Evolutionary conservation across 2,888 invertebrate species (phyloP).

Genomic region (Fragum whitleyi): DNA sequence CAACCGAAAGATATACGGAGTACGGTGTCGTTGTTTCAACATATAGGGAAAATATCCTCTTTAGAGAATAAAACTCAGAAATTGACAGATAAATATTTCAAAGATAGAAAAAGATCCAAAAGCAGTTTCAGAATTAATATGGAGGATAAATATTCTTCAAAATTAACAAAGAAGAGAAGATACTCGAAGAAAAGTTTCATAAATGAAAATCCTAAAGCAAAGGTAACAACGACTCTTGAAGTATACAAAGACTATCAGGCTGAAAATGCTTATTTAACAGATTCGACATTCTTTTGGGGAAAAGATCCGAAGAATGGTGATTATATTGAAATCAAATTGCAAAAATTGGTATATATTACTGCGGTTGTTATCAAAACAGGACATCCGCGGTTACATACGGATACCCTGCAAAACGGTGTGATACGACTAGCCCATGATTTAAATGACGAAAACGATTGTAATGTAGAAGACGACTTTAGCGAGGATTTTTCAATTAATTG

Average conservation of each 20-base stretch:
- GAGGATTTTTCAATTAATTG: neutral
- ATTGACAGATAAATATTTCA: slow-evolving; percentile 26
- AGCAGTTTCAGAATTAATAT: neutral
- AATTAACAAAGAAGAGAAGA: neutral
- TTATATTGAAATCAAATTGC: slow-evolving; percentile 28
- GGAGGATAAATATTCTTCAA: neutral
- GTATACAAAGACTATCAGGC: slow-evolving; percentile 18
- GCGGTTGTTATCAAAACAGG: slow-evolving; percentile 26
- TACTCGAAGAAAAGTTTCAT: neutral
- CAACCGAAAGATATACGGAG: slow-evolving; percentile 34
- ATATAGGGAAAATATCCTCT: slow-evolving; percentile 43
- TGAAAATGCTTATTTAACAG: slow-evolving; percentile 16
- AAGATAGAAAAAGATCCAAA: slow-evolving; percentile 1
- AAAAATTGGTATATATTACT: slow-evolving; percentile 13
- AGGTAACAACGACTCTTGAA: slow-evolving; percentile 27
- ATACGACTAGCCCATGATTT: neutral
- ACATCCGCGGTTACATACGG: slow-evolving; percentile 27
- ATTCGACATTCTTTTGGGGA: slow-evolving; percentile 29
- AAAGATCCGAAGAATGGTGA: slow-evolving; percentile 20
- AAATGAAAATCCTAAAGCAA: slow-evolving; percentile 30
- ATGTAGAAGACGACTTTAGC: neutral
- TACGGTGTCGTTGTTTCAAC: slow-evolving; percentile 48
- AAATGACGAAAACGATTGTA: slow-evolving; percentile 11
- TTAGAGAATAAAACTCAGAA: slow-evolving; percentile 46
- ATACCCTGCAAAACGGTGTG: slow-evolving; percentile 15